Evolutionary conservation across 2,888 invertebrate genomes (phyloP), one percentile per base, ranked within the genome.

Genomic region (Stegana nigrithorax): DNA sequence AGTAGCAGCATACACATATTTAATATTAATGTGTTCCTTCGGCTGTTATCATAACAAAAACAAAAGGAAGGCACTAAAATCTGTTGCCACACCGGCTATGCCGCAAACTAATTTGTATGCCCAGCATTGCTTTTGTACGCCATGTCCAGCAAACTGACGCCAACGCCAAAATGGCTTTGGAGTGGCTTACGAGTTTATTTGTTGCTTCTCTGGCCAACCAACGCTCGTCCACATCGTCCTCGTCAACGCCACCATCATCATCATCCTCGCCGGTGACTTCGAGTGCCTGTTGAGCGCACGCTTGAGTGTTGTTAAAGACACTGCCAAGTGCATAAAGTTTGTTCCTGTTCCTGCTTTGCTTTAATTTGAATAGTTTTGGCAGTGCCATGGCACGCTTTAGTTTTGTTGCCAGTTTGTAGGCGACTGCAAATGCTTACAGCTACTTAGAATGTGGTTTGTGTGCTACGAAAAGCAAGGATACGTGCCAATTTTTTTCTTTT

Each of bases 71-170:
- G 39, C 26, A 26, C 50, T 50, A 26, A 36, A 32, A 36, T 55
- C 32, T 53, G 19, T 53, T 23, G 21, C 45, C 19, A 19, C 23
- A 12, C 12, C 45, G 14, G 26, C 26, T 50, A 5, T 21, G 17
- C 4, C 47, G 53, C 21, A 55, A 55, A 36, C 53, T 55, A 55
- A 55, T 55, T 55, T 55, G 36, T 55, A 55, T 55, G 53, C 53
- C 53, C 53, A 23, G 53, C 53, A 26, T 50, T 50, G 32, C 36
- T 12, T 21, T 39, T 39, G 10, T n/a, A n/a, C n/a, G 26, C 26
- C 23, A 50, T n/a, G 50, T 23, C n/a, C n/a, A n/a, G n/a, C n/a
- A n/a, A n/a, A 21, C 10, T n/a, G n/a, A 29, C 4, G 25, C 12
- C 50, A 4, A 25, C 25, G 8, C 42, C 17, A 10, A 23, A 47